Percentiles rank a stretch among this genome's conserved stretches.
These are phyloP conservation scores for Chaetodon trifasciatus DNA, from an alignment of 2,797 vertebrate genomes.

Conservation along the genomic window DNA sequence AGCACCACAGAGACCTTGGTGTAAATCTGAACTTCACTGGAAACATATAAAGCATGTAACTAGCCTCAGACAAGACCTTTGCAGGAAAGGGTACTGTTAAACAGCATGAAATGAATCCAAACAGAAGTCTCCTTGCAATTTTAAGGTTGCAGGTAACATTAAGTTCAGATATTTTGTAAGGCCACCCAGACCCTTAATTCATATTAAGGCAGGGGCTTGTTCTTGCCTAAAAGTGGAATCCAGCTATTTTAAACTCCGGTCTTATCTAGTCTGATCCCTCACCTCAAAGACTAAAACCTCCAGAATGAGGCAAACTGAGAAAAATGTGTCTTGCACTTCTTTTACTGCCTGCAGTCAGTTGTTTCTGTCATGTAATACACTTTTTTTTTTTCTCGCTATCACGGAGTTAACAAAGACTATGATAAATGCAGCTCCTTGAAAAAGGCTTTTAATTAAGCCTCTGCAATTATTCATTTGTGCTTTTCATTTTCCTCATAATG, in stretches of 20 bases:
- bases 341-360: not conserved
- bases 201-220: not conserved
- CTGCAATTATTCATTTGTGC: constrained; percentile 29
- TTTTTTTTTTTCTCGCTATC: not conserved
- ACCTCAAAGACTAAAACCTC: constrained; percentile 7
- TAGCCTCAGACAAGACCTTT: not conserved
- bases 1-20: not conserved
- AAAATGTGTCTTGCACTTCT: not conserved
- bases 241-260: constrained; percentile 5
- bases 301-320: not conserved
- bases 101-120: not conserved
- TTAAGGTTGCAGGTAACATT: not conserved
- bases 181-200: not conserved
- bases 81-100: not conserved
- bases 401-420: not conserved
- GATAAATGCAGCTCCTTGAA: not conserved
- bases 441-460: constrained; percentile 15
- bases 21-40: constrained; percentile 3
- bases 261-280: constrained; percentile 2
- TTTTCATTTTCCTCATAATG: constrained; percentile 37
- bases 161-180: not conserved
- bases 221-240: not conserved
- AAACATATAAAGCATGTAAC: constrained; percentile 7
- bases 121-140: not conserved
- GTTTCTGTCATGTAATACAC: not conserved